Percentiles rank a stretch among this genome's conserved stretches.
Conservation (phyloP, 1,140 invertebrate genomes). For the Cecropterus lyciades region DNA sequence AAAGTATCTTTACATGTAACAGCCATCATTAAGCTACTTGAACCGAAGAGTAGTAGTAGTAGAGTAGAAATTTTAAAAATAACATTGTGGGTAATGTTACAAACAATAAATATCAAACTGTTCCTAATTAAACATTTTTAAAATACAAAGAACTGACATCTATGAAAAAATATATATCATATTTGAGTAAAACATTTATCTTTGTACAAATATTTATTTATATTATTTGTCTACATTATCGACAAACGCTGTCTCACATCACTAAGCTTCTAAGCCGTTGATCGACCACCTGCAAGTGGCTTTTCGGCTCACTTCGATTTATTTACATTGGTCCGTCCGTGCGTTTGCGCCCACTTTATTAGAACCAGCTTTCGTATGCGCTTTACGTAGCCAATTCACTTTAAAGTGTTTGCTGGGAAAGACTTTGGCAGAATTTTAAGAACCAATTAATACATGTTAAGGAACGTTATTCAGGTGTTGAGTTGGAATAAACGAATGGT, state of each 20-base stretch:
- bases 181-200: too few species aligned
- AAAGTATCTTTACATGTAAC: too few species aligned
- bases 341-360: conserved; percentile 19
- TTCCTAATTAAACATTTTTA: too few species aligned
- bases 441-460: conserved; percentile 21
- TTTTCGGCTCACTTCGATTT: conserved; percentile 22
- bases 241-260: conserved; percentile 10
- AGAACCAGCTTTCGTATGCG: conserved; percentile 25
- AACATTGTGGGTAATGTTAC: too few species aligned
- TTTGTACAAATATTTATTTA: too few species aligned
- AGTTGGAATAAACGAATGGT: too few species aligned
- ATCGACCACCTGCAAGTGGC: conserved; percentile 24
- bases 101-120: too few species aligned
- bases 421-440: conserved; percentile 25
- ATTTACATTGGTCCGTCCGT: conserved; percentile 27
- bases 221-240: not conserved
- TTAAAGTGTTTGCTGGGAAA: conserved; percentile 23
- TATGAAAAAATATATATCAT: too few species aligned
- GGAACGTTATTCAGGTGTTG: conserved; percentile 5
- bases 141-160: too few species aligned
- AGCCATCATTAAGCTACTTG: too few species aligned
- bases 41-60: too few species aligned
- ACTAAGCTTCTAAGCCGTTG: conserved; percentile 19
- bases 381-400: conserved; percentile 24
- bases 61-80: too few species aligned